Conservation (phyloP, 2,113 vertebrate genomes). For the Suncus etruscus region DNA sequence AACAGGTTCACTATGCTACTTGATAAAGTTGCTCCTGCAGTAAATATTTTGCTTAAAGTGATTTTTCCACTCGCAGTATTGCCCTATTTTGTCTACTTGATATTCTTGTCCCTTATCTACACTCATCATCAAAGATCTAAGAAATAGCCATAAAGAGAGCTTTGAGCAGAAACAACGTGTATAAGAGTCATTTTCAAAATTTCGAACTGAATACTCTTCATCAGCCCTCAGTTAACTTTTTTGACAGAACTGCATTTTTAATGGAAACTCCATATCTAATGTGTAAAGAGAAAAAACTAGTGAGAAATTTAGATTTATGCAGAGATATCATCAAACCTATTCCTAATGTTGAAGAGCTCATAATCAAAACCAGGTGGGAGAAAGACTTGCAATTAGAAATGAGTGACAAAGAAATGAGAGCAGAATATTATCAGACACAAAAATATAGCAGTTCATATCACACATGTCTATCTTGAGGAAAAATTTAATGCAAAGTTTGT, state of each 20-base stretch:
- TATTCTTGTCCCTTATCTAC: neutral
- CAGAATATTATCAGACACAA: neutral
- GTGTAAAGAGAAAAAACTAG: neutral
- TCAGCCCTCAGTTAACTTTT: neutral
- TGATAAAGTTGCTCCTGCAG: neutral
- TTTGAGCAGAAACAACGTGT: neutral
- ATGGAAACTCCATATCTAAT: neutral
- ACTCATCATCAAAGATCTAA: neutral
- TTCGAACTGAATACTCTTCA: neutral
- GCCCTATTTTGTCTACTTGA: no score
- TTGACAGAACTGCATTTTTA: neutral
- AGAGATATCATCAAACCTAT: conserved; percentile 6
- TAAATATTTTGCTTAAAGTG: neutral
- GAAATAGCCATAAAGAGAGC: neutral
- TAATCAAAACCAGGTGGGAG: neutral
- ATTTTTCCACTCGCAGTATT: no score
- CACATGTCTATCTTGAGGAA: neutral
- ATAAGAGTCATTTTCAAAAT: neutral
- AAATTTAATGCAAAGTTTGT: neutral
- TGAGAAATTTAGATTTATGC: neutral
- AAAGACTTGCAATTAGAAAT: neutral
- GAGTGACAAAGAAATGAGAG: neutral
- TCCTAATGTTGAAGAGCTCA: neutral
- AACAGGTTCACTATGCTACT: neutral
- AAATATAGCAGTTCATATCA: neutral